Evolutionary conservation across 2,888 invertebrate genomes (phyloP).

Genomic region (Ophioninae sp.): DNA sequence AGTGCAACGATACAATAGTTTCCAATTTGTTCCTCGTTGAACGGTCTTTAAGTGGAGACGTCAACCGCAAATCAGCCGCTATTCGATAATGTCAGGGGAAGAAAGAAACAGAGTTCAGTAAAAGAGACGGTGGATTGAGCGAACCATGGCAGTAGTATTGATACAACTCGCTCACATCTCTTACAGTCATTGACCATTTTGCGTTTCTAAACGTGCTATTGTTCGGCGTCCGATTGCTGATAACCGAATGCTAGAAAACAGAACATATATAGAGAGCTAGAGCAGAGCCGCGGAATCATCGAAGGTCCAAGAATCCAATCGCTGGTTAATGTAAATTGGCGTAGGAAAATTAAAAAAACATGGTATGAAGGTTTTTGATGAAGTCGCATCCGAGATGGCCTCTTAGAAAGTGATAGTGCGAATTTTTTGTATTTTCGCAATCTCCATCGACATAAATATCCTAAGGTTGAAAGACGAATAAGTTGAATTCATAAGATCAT

Average conservation of each 20-base stretch:
- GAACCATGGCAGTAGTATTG: slow-evolving; percentile 41
- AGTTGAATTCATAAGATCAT: no score
- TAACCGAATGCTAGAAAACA: slow-evolving; percentile 59
- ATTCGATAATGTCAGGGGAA: slow-evolving; percentile 39
- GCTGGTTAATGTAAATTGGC: slow-evolving; percentile 3
- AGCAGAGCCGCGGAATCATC: slow-evolving; percentile 12
- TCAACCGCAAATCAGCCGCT: slow-evolving; percentile 23
- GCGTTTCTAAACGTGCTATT: slow-evolving; percentile 75
- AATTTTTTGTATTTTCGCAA: no score
- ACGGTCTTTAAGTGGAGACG: slow-evolving; percentile 14
- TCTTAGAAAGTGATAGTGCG: no score
- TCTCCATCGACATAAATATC: no score
- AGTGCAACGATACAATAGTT: slow-evolving; percentile 67
- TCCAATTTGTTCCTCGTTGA: slow-evolving; percentile 60
- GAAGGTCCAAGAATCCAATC: slow-evolving; percentile 22
- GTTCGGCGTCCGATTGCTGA: slow-evolving; percentile 71
- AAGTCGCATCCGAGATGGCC: background rate
- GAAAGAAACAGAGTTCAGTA: slow-evolving; percentile 18
- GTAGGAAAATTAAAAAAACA: background rate
- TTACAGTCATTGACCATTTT: slow-evolving; percentile 68
- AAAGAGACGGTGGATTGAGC: slow-evolving; percentile 22
- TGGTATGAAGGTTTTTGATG: background rate
- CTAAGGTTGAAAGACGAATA: no score
- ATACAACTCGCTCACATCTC: slow-evolving; percentile 30
- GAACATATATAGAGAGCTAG: slow-evolving; percentile 27